Percentiles rank a stretch among this genome's conserved stretches.
Conservation (phyloP, 2,113 vertebrate genomes). For the Tauraco erythrolophus region DNA sequence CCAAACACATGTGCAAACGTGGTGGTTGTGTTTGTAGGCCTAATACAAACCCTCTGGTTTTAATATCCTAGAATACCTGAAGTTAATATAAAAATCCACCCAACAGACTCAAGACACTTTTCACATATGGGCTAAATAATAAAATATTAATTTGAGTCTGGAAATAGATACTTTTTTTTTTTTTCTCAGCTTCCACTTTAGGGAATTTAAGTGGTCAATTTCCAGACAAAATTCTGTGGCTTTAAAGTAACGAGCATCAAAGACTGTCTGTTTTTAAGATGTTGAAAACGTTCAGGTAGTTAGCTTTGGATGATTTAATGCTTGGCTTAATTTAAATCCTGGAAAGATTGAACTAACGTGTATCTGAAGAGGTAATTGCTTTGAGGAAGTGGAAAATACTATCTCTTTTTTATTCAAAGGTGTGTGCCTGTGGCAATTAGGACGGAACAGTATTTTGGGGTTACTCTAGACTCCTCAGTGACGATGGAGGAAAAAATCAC, state of each 20-base stretch:
- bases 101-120: neutral
- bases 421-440: neutral
- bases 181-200: neutral
- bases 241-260: constrained; percentile 14
- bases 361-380: constrained; percentile 15
- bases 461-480: neutral
- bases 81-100: neutral
- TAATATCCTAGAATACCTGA: neutral
- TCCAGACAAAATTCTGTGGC: constrained; percentile 6
- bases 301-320: constrained; percentile 31
- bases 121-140: neutral
- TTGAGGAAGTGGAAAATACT: constrained; percentile 14
- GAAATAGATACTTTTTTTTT: neutral
- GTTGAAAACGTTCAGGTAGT: constrained; percentile 10
- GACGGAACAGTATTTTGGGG: neutral
- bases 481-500: neutral
- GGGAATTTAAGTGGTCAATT: constrained; percentile 4
- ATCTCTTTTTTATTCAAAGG: neutral
- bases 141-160: neutral
- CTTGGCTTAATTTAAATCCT: constrained; percentile 49
- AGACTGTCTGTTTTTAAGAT: constrained; percentile 9
- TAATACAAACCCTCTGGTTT: neutral
- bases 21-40: neutral
- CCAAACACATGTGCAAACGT: accelerated
- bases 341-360: neutral